Base-by-base conservation (phyloP, 2,113 vertebrate genomes). In the Opisthocomus hoazin region DNA sequence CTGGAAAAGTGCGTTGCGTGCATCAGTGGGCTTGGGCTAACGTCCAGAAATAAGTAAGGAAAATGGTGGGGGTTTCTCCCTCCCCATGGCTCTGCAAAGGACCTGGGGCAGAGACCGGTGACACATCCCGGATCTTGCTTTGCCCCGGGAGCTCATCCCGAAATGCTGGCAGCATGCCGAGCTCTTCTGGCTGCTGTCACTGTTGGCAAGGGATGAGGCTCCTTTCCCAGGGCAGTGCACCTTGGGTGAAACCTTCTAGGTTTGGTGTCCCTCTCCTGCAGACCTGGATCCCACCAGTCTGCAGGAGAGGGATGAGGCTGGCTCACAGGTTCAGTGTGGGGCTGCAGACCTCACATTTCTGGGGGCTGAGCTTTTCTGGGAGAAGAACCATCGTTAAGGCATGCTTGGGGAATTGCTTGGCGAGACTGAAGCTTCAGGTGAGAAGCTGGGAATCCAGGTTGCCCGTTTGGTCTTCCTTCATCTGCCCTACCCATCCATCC, bases 351-450 rank as follows among this genome's bases (percentile, higher is more conserved):
- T 81, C 3, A 0, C 32, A 70, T 68, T 26, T 20, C 48, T 21
- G 7, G 12, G 64, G 19, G 20, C 7, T 36, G 1, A 65, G 60
- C 36, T 83, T 63, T 60, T 53, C 18, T 21, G 39, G 3, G 60
- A 45, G 64, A 29, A n/a, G 13, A 41, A 32, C 16, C 22, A 2
- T 54, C 12, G 0, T 24, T 34, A 21, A n/a, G n/a, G 27, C 16
- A 0, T 3, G 0, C 37, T 34, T 32, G 30, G 54, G 34, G 46
- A 63, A 21, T 57, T n/a, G 69, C 45, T 60, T 84, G 68, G 9
- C 5, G 8, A 75, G 70, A 9, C 17, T 3, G 16, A 39, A 19
- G 53, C 41, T 76, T 68, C 36, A 4, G 54, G 10, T 8, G 18
- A 43, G 9, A 54, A 17, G 6, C 0, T 69, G 68, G 77, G 84